Conservation (phyloP, 2,797 vertebrate genomes). For the Epinephelus malabaricus region DNA sequence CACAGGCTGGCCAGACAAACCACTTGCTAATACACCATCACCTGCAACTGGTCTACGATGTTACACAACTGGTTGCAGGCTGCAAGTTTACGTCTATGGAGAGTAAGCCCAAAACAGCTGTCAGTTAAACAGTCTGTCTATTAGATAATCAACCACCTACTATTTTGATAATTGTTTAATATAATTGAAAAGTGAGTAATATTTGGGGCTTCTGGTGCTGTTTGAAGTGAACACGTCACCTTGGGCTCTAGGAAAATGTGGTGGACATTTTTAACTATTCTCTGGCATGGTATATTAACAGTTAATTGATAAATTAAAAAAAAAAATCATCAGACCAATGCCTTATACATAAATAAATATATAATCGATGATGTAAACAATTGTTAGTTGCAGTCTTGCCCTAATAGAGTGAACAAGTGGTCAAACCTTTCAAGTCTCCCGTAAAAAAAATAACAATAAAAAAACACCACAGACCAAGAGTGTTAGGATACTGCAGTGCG, state of each 20-base stretch:
- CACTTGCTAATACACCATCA: background rate
- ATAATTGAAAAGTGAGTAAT: background rate
- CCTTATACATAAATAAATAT: too few species aligned
- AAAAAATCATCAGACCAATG: too few species aligned
- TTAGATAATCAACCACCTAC: background rate
- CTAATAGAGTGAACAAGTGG: too few species aligned
- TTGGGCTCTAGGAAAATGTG: background rate
- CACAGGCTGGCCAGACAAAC: background rate
- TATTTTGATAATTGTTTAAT: too few species aligned
- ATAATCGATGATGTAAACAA: too few species aligned
- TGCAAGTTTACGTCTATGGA: background rate
- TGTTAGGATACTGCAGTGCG: background rate
- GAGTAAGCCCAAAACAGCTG: background rate
- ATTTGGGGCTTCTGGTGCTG: background rate
- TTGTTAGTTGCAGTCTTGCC: too few species aligned
- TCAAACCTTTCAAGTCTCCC: too few species aligned
- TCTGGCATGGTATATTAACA: background rate
- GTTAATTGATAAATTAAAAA: background rate
- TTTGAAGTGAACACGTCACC: background rate
- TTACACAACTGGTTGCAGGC: too few species aligned
- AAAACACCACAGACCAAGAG: background rate
- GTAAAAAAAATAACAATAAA: background rate
- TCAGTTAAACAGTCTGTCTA: background rate
- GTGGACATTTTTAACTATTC: background rate
- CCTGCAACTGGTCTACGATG: background rate